Evolutionary conservation across 2,888 invertebrate species (phyloP), one percentile per base, ranked within the genome.

Genomic region (Napeogenes sylphis): DNA sequence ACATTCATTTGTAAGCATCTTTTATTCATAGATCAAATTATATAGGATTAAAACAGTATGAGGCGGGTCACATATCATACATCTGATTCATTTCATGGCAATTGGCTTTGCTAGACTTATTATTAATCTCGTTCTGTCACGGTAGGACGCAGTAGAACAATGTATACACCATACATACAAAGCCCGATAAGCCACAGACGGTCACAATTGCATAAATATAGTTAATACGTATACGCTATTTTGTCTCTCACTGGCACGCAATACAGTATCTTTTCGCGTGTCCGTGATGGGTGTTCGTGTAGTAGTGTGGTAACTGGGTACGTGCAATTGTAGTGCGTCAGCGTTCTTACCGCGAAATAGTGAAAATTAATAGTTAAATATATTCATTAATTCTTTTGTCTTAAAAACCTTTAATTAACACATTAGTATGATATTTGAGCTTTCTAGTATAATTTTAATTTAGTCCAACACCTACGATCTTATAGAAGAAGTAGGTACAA

Each of bases 61-160:
- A 35, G 35, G 51, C 10, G 5, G 51, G 51, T 51, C 30, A 51
- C 51, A 30, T 51, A 51, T 30, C 47, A 47, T 8, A 47, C n/a
- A 51, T 51, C 51, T 51, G 51, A 30, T 30, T 51, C 51, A 51
- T 51, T 51, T 51, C 51, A 51, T 51, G 51, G 30, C 51, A 61
- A 69, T 64, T 60, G 63, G 42, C 56, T 58, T 61, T 56, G 61
- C 63, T 64, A 54, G 55, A 64, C 59, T 68, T 63, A 68, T 67
- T 69, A 66, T 66, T 61, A 67, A 62, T 65, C 64, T 65, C 61
- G 55, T 56, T 33, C 63, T 61, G 72, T 71, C 68, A 72, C 70
- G 70, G 64, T 65, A 59, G 63, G 64, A 66, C 68, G 71, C 68
- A 60, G 58, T 60, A 68, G 71, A 71, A 72, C 72, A 72, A 72